Conservation (phyloP, 2,888 invertebrate species). For the Piscicola geometra region DNA sequence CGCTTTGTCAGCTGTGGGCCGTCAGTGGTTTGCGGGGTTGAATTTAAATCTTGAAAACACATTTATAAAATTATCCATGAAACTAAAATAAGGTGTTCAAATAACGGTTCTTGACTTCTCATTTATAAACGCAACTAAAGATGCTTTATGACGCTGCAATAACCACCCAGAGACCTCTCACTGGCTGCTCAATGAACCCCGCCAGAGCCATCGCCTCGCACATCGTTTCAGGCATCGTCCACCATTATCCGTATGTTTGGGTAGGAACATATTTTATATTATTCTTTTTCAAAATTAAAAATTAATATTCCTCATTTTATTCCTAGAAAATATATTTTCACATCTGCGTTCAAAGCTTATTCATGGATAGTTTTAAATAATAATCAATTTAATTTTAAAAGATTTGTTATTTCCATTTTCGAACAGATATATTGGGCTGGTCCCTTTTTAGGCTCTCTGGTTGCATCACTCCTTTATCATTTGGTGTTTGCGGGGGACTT, state of each 20-base stretch:
- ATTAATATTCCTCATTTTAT: too few relatives aligned
- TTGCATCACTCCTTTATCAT: neutral
- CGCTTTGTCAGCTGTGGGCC: neutral
- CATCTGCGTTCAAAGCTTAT: too few relatives aligned
- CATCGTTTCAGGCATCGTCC: neutral
- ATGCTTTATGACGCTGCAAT: too few relatives aligned
- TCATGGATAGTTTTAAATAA: too few relatives aligned
- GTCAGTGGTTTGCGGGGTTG: too few relatives aligned
- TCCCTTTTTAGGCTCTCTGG: neutral
- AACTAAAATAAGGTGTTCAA: too few relatives aligned
- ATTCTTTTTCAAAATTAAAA: too few relatives aligned
- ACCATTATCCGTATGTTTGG: neutral
- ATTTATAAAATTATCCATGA: too few relatives aligned
- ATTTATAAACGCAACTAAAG: too few relatives aligned
- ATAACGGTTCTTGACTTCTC: too few relatives aligned
- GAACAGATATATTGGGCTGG: neutral
- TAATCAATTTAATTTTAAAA: neutral
- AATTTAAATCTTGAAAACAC: too few relatives aligned
- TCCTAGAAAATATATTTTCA: too few relatives aligned
- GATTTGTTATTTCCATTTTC: neutral
- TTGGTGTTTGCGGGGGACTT: neutral
- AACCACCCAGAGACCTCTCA: neutral
- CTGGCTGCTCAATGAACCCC: neutral
- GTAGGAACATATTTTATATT: neutral
- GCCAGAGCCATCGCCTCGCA: neutral